These are phyloP conservation scores for Tenthredo notha DNA, from an alignment of 2,888 invertebrate genomes.

Conservation along the genomic window DNA sequence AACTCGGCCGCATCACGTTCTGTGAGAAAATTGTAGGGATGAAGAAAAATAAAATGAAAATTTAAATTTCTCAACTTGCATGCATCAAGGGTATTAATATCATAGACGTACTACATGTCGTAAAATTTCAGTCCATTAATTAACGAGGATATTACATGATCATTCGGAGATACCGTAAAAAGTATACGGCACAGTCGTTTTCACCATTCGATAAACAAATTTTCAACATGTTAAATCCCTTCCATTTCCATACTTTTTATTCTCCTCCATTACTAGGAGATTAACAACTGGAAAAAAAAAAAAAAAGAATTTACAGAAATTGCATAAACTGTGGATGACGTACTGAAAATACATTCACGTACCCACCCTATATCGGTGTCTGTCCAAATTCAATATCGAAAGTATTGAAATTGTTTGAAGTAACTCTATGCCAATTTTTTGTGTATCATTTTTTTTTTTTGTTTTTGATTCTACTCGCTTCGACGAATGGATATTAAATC, in stretches of 20 bases:
- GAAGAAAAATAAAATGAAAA: not conserved
- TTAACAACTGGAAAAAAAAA: not conserved
- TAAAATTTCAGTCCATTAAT: not conserved
- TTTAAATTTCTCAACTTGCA: not conserved
- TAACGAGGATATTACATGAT: not conserved
- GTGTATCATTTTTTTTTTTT: not conserved
- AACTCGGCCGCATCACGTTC: slow-evolving; percentile 7
- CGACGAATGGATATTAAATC: not conserved
- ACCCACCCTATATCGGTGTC: too few species aligned
- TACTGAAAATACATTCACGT: too few species aligned
- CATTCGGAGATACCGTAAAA: not conserved
- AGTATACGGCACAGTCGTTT: not conserved
- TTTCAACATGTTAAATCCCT: not conserved
- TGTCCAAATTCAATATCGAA: too few species aligned
- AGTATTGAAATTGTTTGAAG: too few species aligned
- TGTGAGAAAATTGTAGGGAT: not conserved
- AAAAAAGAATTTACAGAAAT: not conserved
- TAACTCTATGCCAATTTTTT: not conserved
- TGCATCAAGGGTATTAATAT: too few species aligned
- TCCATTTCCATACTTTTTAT: not conserved
- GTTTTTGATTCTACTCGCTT: not conserved
- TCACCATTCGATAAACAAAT: not conserved
- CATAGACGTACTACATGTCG: not conserved
- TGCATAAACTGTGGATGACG: not conserved
- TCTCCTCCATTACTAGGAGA: not conserved